Percentiles rank a stretch among this genome's conserved stretches.
Conservation (phyloP, 2,797 vertebrate genomes). For the Hoplostethus mediterraneus region DNA sequence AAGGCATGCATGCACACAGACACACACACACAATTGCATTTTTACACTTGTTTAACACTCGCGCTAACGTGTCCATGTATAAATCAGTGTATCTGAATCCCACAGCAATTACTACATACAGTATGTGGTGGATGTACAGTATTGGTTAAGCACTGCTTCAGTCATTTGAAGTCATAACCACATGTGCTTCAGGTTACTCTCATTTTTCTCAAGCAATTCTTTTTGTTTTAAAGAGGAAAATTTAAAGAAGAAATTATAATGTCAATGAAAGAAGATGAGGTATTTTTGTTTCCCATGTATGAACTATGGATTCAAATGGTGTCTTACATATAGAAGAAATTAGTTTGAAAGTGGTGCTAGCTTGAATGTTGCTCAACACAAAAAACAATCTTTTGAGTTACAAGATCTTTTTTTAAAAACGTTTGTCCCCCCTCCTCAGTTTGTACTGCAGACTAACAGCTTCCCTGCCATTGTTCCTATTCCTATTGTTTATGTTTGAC, state of each 20-base stretch:
- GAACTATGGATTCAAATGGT: too few species aligned
- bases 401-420: not conserved
- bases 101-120: conserved; percentile 6
- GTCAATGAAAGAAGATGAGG: too few species aligned
- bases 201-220: too few species aligned
- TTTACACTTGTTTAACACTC: conserved; percentile 35
- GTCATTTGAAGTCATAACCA: not conserved
- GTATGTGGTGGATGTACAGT: not conserved
- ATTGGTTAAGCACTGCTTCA: not conserved
- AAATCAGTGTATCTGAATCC: conserved; percentile 2
- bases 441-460: not conserved
- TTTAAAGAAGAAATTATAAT: too few species aligned
- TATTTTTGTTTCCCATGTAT: too few species aligned
- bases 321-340: too few species aligned
- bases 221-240: too few species aligned
- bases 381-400: too few species aligned
- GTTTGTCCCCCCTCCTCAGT: too few species aligned
- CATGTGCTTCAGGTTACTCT: not conserved
- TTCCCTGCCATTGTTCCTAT: not conserved
- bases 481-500: too few species aligned
- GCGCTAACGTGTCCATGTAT: not conserved
- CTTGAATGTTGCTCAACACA: not conserved
- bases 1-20: not conserved
- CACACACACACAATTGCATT: conserved; percentile 12
- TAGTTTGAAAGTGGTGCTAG: not conserved